Base-by-base conservation (phyloP, 2,113 vertebrate genomes). In the Dipodomys spectabilis region DNA sequence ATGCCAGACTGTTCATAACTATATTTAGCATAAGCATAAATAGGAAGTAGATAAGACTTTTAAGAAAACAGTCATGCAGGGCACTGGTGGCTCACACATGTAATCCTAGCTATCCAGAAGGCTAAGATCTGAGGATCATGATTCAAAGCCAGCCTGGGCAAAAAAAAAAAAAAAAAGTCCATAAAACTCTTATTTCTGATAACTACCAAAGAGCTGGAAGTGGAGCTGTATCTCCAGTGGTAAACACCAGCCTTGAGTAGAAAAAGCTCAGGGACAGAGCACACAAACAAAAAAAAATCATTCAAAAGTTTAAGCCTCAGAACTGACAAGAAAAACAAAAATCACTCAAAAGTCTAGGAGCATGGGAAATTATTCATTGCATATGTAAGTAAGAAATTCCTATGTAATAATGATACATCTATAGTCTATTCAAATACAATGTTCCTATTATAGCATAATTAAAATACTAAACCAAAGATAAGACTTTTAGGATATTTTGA, bases 381-480 rank as follows among this genome's bases (percentile, higher is more conserved):
- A 89, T 39, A 44, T 4, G 6, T 86, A 84, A 78, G 22, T 20
- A 69, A 82, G 32, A 82, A 69, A 49, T 12, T 82, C 15, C 44
- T 62, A 49, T 18, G 72, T 69, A 62, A 93, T 0, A 91, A 49
- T 30, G 39, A 2, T 25, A 15, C n/a, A 72, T 19, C n/a, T 92
- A 15, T 5, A 74, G 84, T 90, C 60, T 65, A 15, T 44, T 25
- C 49, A 39, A 75, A 44, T 30, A 75, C 35, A 69, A 62, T 19
- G 27, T 6, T 88, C 19, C 64, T 32, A 80, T 60, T 71, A 65
- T 4, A 81, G 81, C n/a, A n/a, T 20, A 72, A 49, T 35, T 82
- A 80, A 93, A 72, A 86, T 49, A 75, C 22, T 39, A 93, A 88
- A 60, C 49, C 64, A 82, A 85, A 95, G 10, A 88, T 13, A 65